These are phyloP conservation scores for Ceratosolen fusciceps DNA, from an alignment of 1,140 invertebrate species.

Conservation along the genomic window DNA sequence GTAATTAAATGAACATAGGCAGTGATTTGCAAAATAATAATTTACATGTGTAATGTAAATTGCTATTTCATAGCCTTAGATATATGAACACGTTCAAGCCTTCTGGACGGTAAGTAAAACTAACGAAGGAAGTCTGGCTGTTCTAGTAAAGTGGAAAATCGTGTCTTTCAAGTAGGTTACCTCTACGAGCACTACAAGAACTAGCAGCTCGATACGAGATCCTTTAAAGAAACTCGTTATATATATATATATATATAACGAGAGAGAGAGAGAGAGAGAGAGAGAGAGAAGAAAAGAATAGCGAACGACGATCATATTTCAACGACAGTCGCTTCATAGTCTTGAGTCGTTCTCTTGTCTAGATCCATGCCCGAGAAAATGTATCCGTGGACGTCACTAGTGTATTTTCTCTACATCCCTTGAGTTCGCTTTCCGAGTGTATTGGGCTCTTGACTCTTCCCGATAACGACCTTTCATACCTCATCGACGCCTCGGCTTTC, in stretches of 20 bases:
- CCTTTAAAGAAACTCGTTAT: constrained; percentile 29
- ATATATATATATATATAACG: neutral
- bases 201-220: constrained; percentile 20
- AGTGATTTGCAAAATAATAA: neutral
- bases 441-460: neutral
- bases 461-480: neutral
- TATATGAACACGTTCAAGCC: neutral
- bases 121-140: constrained; percentile 32
- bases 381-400: neutral
- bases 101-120: constrained; percentile 29
- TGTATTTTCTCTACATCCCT: neutral
- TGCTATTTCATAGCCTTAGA: neutral
- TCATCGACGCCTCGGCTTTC: neutral
- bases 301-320: constrained; percentile 36
- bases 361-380: constrained; percentile 20
- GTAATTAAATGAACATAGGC: neutral
- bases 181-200: constrained; percentile 4
- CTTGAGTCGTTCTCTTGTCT: constrained; percentile 26
- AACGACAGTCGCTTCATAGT: neutral
- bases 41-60: neutral
- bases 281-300: neutral
- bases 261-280: neutral
- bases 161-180: constrained; percentile 36
- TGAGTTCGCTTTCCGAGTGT: neutral
- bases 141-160: constrained; percentile 38